Base-by-base conservation (phyloP, 2,113 vertebrate genomes). In the Ailuropoda melanoleuca region DNA sequence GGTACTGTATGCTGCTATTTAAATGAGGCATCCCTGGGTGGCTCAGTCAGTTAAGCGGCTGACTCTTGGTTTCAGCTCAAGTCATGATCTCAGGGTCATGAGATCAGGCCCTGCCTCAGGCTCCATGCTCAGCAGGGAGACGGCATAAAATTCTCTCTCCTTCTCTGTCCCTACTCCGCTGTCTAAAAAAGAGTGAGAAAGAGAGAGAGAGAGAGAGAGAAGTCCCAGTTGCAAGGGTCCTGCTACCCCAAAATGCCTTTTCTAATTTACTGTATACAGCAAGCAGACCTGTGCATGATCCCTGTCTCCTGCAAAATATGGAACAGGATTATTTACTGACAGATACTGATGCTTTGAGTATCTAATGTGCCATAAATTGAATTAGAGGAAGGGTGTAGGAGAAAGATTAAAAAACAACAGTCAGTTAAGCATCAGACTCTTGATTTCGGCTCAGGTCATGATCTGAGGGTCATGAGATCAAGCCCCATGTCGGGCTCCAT, bases 401-500 rank as follows among this genome's bases (percentile, higher is more conserved):
- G 1, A 12, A n/a, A 70, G 3, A 17, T 75, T 75, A 46, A 75
- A 37, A 17, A 46, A 75, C 3, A 17, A 46, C 13, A 75, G 24
- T 43, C 12, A 7, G 6, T 26, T 74, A 43, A 46, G 23, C 1
- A 0, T 75, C 24, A 14, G 26, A 75, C 4, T 17, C 74, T 48
- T 75, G 74, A 46, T 75, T 48, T 39, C 1, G 14, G 74, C 14
- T 75, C 43, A 48, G 15, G 7, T 75, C 26, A 0, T 29, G 43
- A 48, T 48, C 74, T 75, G 26, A 31, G 43, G 64, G 74, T 31
- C 13, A 17, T 29, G 43, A 46, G 26, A 46, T 48, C 14, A 1
- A 29, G 24, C 24, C 26, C 72, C 2, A 24, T 1, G 0, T 75
- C 1, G 4, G 24, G 43, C 15, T 75, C 43, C 3, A 3, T 4